Conservation (phyloP, 1,140 invertebrate species). For the Gryllus bimaculatus region DNA sequence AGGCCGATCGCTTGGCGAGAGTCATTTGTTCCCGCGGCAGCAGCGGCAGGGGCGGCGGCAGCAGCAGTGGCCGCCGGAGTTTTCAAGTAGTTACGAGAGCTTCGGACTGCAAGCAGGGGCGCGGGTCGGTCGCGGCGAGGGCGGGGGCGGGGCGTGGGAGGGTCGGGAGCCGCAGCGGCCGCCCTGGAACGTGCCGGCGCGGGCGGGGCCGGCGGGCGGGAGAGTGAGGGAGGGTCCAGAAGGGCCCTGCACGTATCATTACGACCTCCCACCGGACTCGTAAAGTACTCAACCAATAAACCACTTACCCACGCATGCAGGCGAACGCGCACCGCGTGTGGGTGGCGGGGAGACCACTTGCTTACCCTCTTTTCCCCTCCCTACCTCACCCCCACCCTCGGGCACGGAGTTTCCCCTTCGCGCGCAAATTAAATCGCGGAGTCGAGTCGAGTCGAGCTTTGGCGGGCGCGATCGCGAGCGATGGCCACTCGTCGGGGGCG, state of each 20-base stretch:
- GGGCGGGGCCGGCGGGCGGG: too few species aligned
- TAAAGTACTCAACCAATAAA: slow-evolving; percentile 1
- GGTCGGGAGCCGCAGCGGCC: neutral
- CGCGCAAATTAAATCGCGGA: too few species aligned
- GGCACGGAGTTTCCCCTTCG: too few species aligned
- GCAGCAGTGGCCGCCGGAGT: neutral
- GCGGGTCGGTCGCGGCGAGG: neutral
- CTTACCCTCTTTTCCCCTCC: too few species aligned
- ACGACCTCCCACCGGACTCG: neutral
- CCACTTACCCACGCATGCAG: neutral
- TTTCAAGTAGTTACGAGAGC: neutral
- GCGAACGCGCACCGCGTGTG: too few species aligned
- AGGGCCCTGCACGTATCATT: neutral
- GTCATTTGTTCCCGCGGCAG: neutral
- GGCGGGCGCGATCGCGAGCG: too few species aligned
- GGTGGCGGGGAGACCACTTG: too few species aligned
- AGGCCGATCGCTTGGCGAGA: neutral
- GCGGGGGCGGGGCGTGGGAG: too few species aligned
- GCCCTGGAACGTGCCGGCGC: neutral
- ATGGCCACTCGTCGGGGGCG: too few species aligned
- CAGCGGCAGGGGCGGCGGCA: neutral
- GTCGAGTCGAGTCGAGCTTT: too few species aligned
- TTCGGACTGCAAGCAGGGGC: neutral
- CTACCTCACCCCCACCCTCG: too few species aligned
- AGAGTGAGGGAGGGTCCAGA: neutral